A percentile compares a stretch with the other conserved stretches of the same genome.
Evolutionary conservation across 2,113 vertebrate species (phyloP).

Genomic region (Cheilinus undulatus): DNA sequence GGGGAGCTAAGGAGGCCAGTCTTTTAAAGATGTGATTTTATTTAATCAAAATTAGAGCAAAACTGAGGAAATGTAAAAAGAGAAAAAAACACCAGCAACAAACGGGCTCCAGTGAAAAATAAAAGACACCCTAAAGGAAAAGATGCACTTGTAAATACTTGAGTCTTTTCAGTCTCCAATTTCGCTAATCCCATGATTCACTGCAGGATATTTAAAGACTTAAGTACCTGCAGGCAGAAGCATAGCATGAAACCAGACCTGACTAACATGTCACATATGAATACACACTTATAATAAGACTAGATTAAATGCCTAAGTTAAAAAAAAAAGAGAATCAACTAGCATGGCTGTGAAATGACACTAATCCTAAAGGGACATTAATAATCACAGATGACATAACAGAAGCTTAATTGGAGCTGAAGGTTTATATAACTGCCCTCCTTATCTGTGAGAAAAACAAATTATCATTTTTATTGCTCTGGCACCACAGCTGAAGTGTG

Average conservation of each 20-base stretch:
- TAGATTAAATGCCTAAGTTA: neutral
- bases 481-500: neutral
- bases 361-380: neutral
- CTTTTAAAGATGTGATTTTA: neutral
- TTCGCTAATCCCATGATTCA: conserved; percentile 4
- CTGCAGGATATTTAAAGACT: conserved; percentile 1
- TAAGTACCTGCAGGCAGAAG: conserved; percentile 17
- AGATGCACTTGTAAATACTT: neutral
- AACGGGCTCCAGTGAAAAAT: neutral
- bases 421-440: conserved; percentile 19
- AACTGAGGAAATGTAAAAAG: neutral
- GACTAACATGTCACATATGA: neutral
- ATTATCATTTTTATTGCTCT: neutral
- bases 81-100: neutral
- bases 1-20: neutral
- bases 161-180: neutral
- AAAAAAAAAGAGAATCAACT: too few species aligned
- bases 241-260: conserved; percentile 12
- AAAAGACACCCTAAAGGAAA: neutral
- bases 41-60: neutral
- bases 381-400: conserved; percentile 11
- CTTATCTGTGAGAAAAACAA: conserved; percentile 11
- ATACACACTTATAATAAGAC: neutral
- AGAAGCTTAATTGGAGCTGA: neutral
- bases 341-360: neutral